phyloP scores from a whole-genome alignment of 2,113 vertebrate genomes.

The Corydoras sp. region DNA sequence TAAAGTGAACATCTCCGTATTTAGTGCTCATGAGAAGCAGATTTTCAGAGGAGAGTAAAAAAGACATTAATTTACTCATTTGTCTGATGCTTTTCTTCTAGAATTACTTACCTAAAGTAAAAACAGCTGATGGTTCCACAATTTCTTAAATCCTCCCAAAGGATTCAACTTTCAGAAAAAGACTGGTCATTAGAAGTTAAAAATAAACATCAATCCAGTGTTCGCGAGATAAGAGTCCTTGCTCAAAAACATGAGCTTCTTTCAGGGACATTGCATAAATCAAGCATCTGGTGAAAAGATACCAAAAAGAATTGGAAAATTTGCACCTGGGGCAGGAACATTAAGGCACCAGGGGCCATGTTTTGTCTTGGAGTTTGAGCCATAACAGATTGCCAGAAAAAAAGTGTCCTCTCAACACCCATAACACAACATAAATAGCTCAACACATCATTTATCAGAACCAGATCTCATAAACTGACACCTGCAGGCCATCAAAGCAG shows the following conservation, averaged over 20 bases:
- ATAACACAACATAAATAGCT: not conserved
- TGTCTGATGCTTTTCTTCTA: not conserved
- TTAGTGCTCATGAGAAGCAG: slow-evolving; percentile 29
- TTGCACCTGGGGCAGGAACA: not conserved
- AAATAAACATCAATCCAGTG: too few relatives aligned
- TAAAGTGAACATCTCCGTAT: not conserved
- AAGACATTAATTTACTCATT: not conserved
- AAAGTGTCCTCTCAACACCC: not conserved
- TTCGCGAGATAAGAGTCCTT: too few relatives aligned
- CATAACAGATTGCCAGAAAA: not conserved
- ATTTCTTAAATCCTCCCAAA: not conserved
- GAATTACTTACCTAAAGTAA: not conserved
- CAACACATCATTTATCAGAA: slow-evolving; percentile 6
- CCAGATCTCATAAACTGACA: not conserved
- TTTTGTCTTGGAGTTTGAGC: not conserved
- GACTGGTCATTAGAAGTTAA: too few relatives aligned
- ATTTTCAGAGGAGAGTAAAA: slow-evolving; percentile 13
- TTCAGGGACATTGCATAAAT: not conserved
- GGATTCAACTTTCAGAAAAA: too few relatives aligned
- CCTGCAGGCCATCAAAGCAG: not conserved
- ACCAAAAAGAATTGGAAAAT: not conserved
- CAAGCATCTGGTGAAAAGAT: slow-evolving; percentile 1
- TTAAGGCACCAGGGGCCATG: not conserved
- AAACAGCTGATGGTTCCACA: not conserved
- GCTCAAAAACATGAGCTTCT: not conserved